A percentile compares a stretch with the other conserved stretches of the same genome.
phyloP scores from a whole-genome alignment of 1,140 invertebrate genomes.

The Triops cancriformis region DNA sequence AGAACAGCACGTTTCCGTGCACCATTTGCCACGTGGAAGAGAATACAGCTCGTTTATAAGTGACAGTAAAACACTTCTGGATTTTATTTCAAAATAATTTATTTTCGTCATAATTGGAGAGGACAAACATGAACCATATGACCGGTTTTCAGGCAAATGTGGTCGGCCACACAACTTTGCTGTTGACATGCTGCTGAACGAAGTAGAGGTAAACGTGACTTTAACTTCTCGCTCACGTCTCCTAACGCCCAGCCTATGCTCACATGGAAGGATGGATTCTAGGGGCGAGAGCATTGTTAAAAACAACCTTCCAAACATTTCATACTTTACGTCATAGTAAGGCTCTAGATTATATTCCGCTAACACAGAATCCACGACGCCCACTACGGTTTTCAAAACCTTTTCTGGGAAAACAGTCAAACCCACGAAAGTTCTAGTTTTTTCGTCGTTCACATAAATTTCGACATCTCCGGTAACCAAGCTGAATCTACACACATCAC shows the following conservation, averaged over 20 bases:
- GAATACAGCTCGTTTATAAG: neutral
- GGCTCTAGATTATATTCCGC: constrained; percentile 54
- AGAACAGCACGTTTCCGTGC: neutral
- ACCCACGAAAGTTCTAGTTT: constrained; percentile 62
- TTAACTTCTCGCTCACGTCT: constrained; percentile 41
- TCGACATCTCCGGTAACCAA: constrained; percentile 49
- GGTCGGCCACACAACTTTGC: neutral
- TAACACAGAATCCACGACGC: constrained; percentile 50
- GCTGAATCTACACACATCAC: constrained; percentile 45
- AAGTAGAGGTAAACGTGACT: neutral
- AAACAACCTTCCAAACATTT: neutral
- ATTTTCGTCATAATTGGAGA: neutral
- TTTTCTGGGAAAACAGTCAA: constrained; percentile 43
- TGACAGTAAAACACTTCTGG: no score
- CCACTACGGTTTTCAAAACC: constrained; percentile 44
- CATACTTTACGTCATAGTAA: constrained; percentile 51
- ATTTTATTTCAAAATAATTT: no score
- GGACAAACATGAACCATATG: neutral
- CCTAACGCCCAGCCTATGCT: constrained; percentile 57
- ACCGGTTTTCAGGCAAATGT: neutral
- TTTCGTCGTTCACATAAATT: constrained; percentile 63
- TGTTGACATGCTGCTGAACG: neutral
- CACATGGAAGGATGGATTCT: constrained; percentile 61
- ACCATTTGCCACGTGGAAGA: neutral
- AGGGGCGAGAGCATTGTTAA: constrained; percentile 33